Percentiles rank a stretch among this genome's conserved stretches.
These are phyloP conservation scores for Drosophila fungiperda DNA, from an alignment of 2,888 invertebrate genomes.

Conservation along the genomic window DNA sequence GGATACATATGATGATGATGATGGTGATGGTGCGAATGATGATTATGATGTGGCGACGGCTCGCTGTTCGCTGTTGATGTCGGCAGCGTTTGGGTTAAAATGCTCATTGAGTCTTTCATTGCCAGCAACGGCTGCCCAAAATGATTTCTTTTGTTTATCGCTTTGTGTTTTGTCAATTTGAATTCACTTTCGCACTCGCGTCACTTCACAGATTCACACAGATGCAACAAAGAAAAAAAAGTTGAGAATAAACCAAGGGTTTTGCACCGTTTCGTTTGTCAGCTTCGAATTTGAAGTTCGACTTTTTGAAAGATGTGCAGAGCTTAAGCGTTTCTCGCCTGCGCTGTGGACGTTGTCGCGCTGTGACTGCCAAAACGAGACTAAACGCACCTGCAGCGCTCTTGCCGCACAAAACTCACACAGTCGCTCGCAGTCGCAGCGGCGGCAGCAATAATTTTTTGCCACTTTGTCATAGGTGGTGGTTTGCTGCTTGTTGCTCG, in stretches of 20 bases:
- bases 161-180: slow-evolving; percentile 13
- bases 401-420: slow-evolving; percentile 58
- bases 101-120: slow-evolving; percentile 84
- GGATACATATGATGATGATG: slow-evolving; percentile 48
- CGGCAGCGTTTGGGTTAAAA: slow-evolving; percentile 78
- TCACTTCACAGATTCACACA: slow-evolving; percentile 6
- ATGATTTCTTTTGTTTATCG: background rate
- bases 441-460: slow-evolving; percentile 42
- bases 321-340: slow-evolving; percentile 16
- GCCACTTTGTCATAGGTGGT: slow-evolving; percentile 68
- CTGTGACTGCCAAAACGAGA: slow-evolving; percentile 83
- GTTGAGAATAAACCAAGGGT: background rate
- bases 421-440: slow-evolving; percentile 32
- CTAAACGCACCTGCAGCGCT: slow-evolving; percentile 83
- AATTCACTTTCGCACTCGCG: slow-evolving; percentile 7
- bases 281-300: slow-evolving; percentile 28
- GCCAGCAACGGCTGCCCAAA: slow-evolving; percentile 42
- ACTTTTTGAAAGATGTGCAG: slow-evolving; percentile 1
- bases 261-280: slow-evolving; percentile 7
- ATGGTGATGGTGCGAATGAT: slow-evolving; percentile 42
- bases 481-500: slow-evolving; percentile 7
- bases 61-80: slow-evolving; percentile 59
- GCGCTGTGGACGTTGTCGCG: slow-evolving; percentile 70
- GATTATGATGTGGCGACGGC: slow-evolving; percentile 54
- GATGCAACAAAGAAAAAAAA: slow-evolving; percentile 27